phyloP scores from a whole-genome alignment of 2,113 vertebrate genomes.

The mouse (Mus musculus) region GRCm39 chr3:30478501-30479000 shows the following conservation, averaged over 20 bases:
- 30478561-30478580: not conserved
- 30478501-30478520: not conserved
- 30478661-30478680: not conserved
- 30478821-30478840: not conserved
- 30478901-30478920: conserved; percentile 41
- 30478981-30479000: conserved; percentile 34
- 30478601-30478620: not conserved
- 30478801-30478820: not conserved
- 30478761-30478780: conserved; percentile 18
- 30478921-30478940: not conserved
- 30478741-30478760: not conserved
- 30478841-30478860: conserved; percentile 15
- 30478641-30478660: no score
- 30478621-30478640: not conserved
- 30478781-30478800: not conserved
- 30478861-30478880: not conserved
- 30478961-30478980: conserved; percentile 33
- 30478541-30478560: not conserved
- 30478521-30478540: not conserved
- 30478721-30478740: not conserved
- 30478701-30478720: not conserved
- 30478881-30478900: conserved; percentile 31
- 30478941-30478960: not conserved
- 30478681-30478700: no score
- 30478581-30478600: not conserved